phyloP scores from a whole-genome alignment of 2,888 invertebrate genomes.

The Ryuthela nishihirai region DNA sequence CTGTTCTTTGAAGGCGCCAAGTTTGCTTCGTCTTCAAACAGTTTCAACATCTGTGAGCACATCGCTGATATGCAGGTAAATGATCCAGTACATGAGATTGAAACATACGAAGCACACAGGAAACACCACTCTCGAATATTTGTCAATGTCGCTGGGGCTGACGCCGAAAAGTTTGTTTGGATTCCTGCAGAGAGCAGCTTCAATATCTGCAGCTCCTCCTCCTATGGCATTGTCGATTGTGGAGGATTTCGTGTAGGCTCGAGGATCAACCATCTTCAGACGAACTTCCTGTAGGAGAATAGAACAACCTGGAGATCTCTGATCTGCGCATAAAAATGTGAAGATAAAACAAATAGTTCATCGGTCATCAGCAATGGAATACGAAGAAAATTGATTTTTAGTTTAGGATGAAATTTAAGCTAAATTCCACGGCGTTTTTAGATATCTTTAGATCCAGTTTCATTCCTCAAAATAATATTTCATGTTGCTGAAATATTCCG shows the following conservation, averaged over 20 bases:
- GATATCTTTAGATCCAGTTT: too few species aligned
- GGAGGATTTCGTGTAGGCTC: conserved; percentile 17
- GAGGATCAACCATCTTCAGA: conserved; percentile 33
- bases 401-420: too few species aligned
- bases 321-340: neutral
- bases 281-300: conserved; percentile 20
- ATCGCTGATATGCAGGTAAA: conserved; percentile 92
- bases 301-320: neutral
- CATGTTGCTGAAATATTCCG: too few species aligned
- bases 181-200: conserved; percentile 23
- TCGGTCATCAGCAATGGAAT: neutral
- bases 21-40: too few species aligned
- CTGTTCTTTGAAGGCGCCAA: too few species aligned
- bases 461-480: too few species aligned
- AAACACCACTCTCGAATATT: conserved; percentile 96
- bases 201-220: conserved; percentile 25
- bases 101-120: conserved; percentile 98
- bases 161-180: conserved; percentile 60
- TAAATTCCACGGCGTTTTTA: too few species aligned
- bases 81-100: conserved; percentile 98
- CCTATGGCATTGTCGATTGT: conserved; percentile 16
- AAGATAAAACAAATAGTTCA: neutral
- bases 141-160: conserved; percentile 97
- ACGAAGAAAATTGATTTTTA: too few species aligned
- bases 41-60: conserved; percentile 80